These are phyloP conservation scores for Pristionchus maxplancki DNA, from an alignment of 2,888 invertebrate genomes.

Conservation along the genomic window DNA sequence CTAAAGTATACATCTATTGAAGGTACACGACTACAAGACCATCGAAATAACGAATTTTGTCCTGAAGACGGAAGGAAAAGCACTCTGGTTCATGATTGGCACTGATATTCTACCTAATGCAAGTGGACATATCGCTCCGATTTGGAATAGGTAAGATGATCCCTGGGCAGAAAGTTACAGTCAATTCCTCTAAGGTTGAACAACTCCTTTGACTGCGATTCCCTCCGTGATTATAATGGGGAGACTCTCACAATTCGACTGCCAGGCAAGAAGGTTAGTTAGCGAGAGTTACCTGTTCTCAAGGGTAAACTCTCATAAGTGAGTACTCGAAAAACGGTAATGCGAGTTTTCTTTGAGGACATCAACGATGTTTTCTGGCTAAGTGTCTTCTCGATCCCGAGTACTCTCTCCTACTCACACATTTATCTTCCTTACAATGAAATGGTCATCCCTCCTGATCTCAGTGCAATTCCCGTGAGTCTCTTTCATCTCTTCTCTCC, in stretches of 20 bases:
- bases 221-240: slow-evolving; percentile 70
- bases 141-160: slow-evolving; percentile 66
- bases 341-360: slow-evolving; percentile 11
- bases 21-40: slow-evolving; percentile 76
- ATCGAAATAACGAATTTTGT: slow-evolving; percentile 72
- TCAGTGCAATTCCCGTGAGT: slow-evolving; percentile 69
- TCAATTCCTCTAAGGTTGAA: slow-evolving; percentile 55
- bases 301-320: slow-evolving; percentile 13
- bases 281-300: not conserved
- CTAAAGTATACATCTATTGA: not conserved
- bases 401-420: slow-evolving; percentile 72
- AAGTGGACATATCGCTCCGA: slow-evolving; percentile 74
- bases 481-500: not conserved
- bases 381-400: slow-evolving; percentile 74
- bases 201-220: slow-evolving; percentile 72
- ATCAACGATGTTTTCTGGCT: slow-evolving; percentile 71
- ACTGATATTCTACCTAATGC: slow-evolving; percentile 74
- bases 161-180: not conserved
- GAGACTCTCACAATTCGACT: slow-evolving; percentile 73
- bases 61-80: slow-evolving; percentile 71
- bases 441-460: slow-evolving; percentile 74
- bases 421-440: slow-evolving; percentile 76
- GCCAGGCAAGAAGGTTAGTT: slow-evolving; percentile 66
- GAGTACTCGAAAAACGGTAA: slow-evolving; percentile 2
- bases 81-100: slow-evolving; percentile 77